Evolutionary conservation across 2,797 vertebrate species (phyloP).

Genomic region (Chelidonichthys spinosus): DNA sequence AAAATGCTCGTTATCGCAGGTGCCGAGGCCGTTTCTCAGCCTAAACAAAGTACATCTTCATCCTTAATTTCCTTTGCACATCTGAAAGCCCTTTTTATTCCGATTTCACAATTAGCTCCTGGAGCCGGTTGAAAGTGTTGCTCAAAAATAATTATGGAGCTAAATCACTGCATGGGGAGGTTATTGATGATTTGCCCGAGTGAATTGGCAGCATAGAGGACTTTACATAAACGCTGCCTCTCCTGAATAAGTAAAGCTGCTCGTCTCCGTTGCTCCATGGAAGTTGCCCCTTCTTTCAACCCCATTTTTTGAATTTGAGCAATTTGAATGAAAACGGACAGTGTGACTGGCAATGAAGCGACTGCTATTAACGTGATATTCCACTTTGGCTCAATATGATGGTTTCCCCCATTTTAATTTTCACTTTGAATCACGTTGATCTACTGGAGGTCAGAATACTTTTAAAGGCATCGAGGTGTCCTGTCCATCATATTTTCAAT

Average conservation of each 20-base stretch:
- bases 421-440: constrained; percentile 7
- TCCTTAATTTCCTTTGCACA: constrained; percentile 12
- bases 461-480: background rate
- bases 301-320: constrained; percentile 58
- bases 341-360: constrained; percentile 28
- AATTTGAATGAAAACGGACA: constrained; percentile 44
- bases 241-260: background rate
- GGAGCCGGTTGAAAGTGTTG: constrained; percentile 33
- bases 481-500: background rate
- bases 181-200: constrained; percentile 63
- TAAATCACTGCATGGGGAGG: constrained; percentile 50
- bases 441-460: background rate
- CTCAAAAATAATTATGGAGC: constrained; percentile 50
- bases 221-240: constrained; percentile 22
- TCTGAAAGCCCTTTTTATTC: constrained; percentile 32
- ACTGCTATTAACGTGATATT: constrained; percentile 22
- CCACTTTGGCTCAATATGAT: constrained; percentile 22
- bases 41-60: constrained; percentile 26
- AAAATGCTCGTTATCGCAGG: constrained; percentile 58
- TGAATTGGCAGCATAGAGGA: constrained; percentile 52
- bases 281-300: constrained; percentile 49
- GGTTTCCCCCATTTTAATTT: constrained; percentile 18
- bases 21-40: constrained; percentile 40
- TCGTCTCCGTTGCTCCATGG: background rate
- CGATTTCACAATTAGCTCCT: constrained; percentile 57